Percentiles rank a stretch among this genome's conserved stretches.
Conservation (phyloP, 2,113 vertebrate genomes). For the Notothenia coriiceps region DNA sequence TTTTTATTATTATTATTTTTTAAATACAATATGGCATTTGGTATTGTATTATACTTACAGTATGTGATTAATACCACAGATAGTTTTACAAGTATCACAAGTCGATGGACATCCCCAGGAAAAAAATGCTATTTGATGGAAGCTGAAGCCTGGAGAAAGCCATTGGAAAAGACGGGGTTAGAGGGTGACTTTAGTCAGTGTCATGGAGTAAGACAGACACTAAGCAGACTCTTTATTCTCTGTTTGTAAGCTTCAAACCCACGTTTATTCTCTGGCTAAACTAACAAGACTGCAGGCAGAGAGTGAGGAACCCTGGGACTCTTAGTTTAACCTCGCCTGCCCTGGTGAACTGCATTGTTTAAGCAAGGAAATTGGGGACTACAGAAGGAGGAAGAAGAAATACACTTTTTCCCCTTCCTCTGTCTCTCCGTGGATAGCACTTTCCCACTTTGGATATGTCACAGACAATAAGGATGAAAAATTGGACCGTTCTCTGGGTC, state of each 20-base stretch:
- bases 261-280: slow-evolving; percentile 26
- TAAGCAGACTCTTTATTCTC: slow-evolving; percentile 14
- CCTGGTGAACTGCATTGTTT: slow-evolving; percentile 73
- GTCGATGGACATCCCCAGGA: not conserved
- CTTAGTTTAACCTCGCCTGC: slow-evolving; percentile 55
- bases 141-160: not conserved
- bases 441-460: slow-evolving; percentile 89
- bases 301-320: slow-evolving; percentile 34
- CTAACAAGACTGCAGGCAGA: slow-evolving; percentile 16
- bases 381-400: slow-evolving; percentile 42
- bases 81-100: slow-evolving; percentile 43
- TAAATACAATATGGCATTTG: no score
- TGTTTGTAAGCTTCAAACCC: slow-evolving; percentile 6
- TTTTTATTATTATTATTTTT: no score
- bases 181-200: slow-evolving; percentile 10
- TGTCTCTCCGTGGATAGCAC: slow-evolving; percentile 57
- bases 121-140: not conserved
- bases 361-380: slow-evolving; percentile 48
- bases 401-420: slow-evolving; percentile 27
- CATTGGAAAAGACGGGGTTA: not conserved
- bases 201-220: not conserved
- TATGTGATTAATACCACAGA: not conserved
- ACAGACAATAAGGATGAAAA: slow-evolving; percentile 93
- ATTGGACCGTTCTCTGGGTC: slow-evolving; percentile 82
- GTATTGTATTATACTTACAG: no score